Percentiles rank a stretch among this genome's conserved stretches.
These are phyloP conservation scores for Peromyscus polionotus DNA, from an alignment of 2,113 vertebrate genomes.

Conservation along the genomic window DNA sequence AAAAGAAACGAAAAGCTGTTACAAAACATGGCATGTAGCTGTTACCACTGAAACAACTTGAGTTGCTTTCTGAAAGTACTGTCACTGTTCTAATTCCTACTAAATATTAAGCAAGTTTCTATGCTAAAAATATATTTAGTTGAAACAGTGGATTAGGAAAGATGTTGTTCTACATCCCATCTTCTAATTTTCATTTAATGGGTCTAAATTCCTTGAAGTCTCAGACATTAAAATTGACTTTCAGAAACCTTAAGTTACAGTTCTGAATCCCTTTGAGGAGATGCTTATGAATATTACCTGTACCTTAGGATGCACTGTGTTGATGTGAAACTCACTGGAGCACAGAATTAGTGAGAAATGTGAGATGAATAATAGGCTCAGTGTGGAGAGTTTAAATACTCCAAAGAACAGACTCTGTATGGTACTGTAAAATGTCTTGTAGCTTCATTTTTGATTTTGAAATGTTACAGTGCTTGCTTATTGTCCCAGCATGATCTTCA, in stretches of 20 bases:
- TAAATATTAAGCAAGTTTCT: slow-evolving; percentile 77
- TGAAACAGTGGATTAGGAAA: slow-evolving; percentile 67
- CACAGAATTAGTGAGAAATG: slow-evolving; percentile 42
- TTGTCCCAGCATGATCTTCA: slow-evolving; percentile 79
- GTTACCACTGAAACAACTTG: slow-evolving; percentile 26
- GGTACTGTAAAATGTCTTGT: slow-evolving; percentile 59
- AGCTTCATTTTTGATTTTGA: slow-evolving; percentile 76
- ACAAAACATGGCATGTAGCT: neutral
- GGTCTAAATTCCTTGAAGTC: slow-evolving; percentile 78
- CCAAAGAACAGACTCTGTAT: slow-evolving; percentile 70
- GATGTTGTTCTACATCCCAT: slow-evolving; percentile 75
- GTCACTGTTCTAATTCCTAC: slow-evolving; percentile 72
- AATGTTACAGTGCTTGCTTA: slow-evolving; percentile 76
- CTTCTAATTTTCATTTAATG: slow-evolving; percentile 81
- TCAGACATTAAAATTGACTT: slow-evolving; percentile 77
- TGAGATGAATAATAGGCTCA: slow-evolving; percentile 20
- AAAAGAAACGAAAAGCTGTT: slow-evolving; percentile 25
- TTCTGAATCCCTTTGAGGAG: slow-evolving; percentile 72
- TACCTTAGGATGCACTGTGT: slow-evolving; percentile 54
- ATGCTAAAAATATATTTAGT: slow-evolving; percentile 64
- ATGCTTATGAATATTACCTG: slow-evolving; percentile 79
- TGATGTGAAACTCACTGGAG: slow-evolving; percentile 62
- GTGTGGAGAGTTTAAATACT: slow-evolving; percentile 71
- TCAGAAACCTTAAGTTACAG: slow-evolving; percentile 67
- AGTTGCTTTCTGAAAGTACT: neutral